A percentile compares a stretch with the other conserved stretches of the same genome.
These are phyloP conservation scores for Novumbra hubbsi DNA, from an alignment of 2,797 vertebrate genomes.

Conservation along the genomic window DNA sequence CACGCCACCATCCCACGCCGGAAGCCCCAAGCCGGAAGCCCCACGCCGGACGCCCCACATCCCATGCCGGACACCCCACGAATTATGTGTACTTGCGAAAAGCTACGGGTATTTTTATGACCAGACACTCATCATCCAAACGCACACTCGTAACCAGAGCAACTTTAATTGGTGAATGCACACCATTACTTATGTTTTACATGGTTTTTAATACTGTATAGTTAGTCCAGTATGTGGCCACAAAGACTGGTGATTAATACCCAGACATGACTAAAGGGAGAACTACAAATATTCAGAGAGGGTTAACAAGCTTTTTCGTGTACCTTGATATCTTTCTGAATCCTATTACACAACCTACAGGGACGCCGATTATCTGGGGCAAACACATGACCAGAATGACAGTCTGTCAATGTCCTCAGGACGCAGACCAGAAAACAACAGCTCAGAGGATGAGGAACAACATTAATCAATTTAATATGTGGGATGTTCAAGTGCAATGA, in stretches of 20 bases:
- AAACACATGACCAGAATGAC: too few relatives aligned
- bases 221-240: too few relatives aligned
- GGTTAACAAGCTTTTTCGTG: background rate
- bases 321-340: background rate
- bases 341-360: background rate
- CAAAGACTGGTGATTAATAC: background rate
- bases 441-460: constrained; percentile 34
- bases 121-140: too few relatives aligned
- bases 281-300: background rate
- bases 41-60: too few relatives aligned
- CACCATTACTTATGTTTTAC: background rate
- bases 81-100: too few relatives aligned
- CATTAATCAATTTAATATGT: constrained; percentile 51
- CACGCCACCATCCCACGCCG: too few relatives aligned
- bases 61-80: too few relatives aligned
- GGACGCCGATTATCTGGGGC: background rate
- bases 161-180: background rate
- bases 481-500: constrained; percentile 42
- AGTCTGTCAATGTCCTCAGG: background rate
- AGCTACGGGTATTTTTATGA: too few relatives aligned
- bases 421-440: constrained; percentile 19
- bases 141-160: too few relatives aligned
- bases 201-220: background rate
- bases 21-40: too few relatives aligned
- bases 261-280: background rate